Percentiles rank a stretch among this genome's conserved stretches.
Evolutionary conservation across 1,140 invertebrate species (phyloP).

Genomic region (Lineus longissimus): DNA sequence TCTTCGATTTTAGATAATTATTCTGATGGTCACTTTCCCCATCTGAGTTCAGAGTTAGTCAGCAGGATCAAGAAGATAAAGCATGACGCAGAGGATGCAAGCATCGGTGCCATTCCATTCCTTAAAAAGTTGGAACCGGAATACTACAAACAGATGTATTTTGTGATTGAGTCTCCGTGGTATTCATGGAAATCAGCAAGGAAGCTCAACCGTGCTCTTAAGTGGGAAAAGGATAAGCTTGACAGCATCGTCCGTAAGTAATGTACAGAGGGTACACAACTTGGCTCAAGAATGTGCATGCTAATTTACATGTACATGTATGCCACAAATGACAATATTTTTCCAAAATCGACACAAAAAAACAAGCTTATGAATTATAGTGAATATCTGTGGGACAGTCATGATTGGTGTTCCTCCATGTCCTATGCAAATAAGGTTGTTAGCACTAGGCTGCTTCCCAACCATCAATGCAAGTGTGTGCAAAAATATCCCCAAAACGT

Average conservation of each 20-base stretch:
- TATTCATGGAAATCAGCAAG: constrained; percentile 26
- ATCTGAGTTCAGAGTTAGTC: constrained; percentile 19
- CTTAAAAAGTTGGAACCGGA: constrained; percentile 34
- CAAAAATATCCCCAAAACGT: too few species aligned
- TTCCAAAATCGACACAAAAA: too few species aligned
- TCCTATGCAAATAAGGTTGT: too few species aligned
- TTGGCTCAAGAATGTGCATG: too few species aligned
- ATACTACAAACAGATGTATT: constrained; percentile 34
- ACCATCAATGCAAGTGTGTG: too few species aligned
- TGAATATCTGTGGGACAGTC: too few species aligned
- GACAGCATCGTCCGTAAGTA: constrained; percentile 23
- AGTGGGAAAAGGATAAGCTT: constrained; percentile 20
- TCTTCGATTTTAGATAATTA: constrained; percentile 28
- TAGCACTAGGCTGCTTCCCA: too few species aligned
- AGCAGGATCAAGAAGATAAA: constrained; percentile 23
- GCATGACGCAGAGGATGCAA: constrained; percentile 21
- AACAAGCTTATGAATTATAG: too few species aligned
- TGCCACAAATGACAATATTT: too few species aligned
- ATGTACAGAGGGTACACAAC: too few species aligned
- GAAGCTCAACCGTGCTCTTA: constrained; percentile 19
- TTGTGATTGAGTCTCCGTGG: constrained; percentile 37
- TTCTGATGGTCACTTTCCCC: constrained; percentile 22
- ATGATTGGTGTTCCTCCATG: too few species aligned
- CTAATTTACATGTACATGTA: too few species aligned
- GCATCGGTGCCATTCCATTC: constrained; percentile 27